These are phyloP conservation scores for Perca schrenkii DNA, from an alignment of 2,113 vertebrate species.

Conservation along the genomic window DNA sequence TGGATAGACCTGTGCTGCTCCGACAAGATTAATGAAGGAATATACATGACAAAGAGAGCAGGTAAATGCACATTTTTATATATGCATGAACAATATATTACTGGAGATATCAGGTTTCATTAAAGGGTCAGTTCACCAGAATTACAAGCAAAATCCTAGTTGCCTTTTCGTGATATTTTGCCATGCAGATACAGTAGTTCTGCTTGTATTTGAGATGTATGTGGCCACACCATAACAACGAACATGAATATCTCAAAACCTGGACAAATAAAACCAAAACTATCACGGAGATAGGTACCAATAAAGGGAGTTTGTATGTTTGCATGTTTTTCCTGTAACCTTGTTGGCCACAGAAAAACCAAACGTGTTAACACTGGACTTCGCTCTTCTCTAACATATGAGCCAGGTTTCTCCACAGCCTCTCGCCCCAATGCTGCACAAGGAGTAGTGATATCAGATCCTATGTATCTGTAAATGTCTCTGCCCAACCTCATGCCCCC, in stretches of 20 bases:
- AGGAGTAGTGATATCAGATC: slow-evolving; percentile 47
- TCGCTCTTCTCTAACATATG: not conserved
- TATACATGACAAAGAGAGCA: not conserved
- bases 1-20: not conserved
- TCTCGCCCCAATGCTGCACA: slow-evolving; percentile 6
- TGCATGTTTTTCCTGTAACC: no score
- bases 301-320: not conserved
- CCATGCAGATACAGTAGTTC: no score
- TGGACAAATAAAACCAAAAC: no score
- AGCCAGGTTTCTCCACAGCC: slow-evolving; percentile 23
- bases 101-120: not conserved
- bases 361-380: not conserved
- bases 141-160: not conserved
- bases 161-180: not conserved
- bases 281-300: no score
- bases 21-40: not conserved
- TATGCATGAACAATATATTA: not conserved
- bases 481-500: slow-evolving; percentile 15
- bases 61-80: not conserved
- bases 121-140: not conserved
- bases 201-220: no score
- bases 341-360: not conserved
- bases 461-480: slow-evolving; percentile 50
- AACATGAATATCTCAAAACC: no score
- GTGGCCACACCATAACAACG: no score